Evolutionary conservation across 92 coral and sea anemone genomes (phyloP).

Genomic region (Chrysogorgia sp.): DNA sequence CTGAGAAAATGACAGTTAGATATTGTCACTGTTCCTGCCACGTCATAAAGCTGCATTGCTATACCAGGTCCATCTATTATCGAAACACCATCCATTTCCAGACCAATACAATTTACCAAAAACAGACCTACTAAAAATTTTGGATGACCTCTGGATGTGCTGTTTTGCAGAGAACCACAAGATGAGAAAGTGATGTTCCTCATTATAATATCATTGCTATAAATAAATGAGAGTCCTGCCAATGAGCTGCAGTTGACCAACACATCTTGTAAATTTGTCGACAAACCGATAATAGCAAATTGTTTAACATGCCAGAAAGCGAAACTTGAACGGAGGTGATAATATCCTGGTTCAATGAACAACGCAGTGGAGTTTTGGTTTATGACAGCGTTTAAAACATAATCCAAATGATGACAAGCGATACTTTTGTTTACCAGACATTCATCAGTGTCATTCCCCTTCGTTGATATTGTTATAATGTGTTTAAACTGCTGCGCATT

Average conservation of each 20-base stretch:
- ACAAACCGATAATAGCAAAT: conserved; percentile 68
- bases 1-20: conserved; percentile 49
- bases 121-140: conserved; percentile 67
- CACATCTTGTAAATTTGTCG: conserved; percentile 38
- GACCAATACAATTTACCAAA: conserved; percentile 76
- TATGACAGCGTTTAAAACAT: conserved; percentile 59
- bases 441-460: conserved; percentile 48
- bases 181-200: conserved; percentile 49
- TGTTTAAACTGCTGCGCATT: conserved; percentile 1
- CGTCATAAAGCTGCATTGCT: conserved; percentile 65
- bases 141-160: conserved; percentile 60
- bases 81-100: conserved; percentile 46
- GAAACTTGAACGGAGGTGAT: conserved; percentile 61
- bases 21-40: conserved; percentile 64
- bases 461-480: conserved; percentile 47
- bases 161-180: conserved; percentile 78
- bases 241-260: conserved; percentile 47
- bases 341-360: conserved; percentile 55
- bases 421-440: conserved; percentile 42
- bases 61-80: conserved; percentile 68
- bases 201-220: conserved; percentile 61
- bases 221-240: conserved; percentile 67
- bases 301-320: conserved; percentile 52
- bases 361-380: conserved; percentile 63
- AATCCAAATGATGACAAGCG: conserved; percentile 71